Evolutionary conservation across 2,797 vertebrate genomes (phyloP).

Genomic region (Falco rusticolus): DNA sequence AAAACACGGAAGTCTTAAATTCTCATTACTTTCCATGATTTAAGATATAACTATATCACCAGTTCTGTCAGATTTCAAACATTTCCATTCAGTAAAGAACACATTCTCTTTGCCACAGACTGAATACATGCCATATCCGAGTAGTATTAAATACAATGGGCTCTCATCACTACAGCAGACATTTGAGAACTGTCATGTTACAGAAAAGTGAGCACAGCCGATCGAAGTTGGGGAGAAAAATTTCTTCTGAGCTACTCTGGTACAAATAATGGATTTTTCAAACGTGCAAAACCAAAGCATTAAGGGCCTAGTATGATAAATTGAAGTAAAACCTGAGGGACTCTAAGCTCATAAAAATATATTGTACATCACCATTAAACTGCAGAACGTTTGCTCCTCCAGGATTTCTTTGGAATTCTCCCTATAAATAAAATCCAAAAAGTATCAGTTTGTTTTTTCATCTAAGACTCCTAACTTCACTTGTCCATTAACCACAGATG

Average conservation of each 20-base stretch:
- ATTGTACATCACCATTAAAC: background rate
- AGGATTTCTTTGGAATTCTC: background rate
- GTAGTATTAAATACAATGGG: background rate
- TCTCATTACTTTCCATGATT: constrained; percentile 59
- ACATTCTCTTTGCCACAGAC: background rate
- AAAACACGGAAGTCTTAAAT: constrained; percentile 58
- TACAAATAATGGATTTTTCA: background rate
- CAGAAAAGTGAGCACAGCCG: background rate
- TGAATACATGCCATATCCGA: background rate
- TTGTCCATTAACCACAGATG: background rate
- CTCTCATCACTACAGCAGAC: background rate
- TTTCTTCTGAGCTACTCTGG: background rate
- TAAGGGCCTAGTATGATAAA: background rate
- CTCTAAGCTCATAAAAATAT: background rate
- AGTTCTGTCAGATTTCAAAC: constrained; percentile 20
- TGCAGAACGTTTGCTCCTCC: background rate
- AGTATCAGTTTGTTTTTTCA: background rate
- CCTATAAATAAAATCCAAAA: background rate
- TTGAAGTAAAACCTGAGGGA: background rate
- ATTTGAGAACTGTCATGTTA: background rate
- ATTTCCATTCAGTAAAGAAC: constrained; percentile 42
- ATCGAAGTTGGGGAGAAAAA: background rate
- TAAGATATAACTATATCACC: constrained; percentile 4
- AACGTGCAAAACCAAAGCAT: background rate
- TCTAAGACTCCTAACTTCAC: background rate